Evolutionary conservation across 1,140 invertebrate genomes (phyloP).

Genomic region (Tribolium madens): DNA sequence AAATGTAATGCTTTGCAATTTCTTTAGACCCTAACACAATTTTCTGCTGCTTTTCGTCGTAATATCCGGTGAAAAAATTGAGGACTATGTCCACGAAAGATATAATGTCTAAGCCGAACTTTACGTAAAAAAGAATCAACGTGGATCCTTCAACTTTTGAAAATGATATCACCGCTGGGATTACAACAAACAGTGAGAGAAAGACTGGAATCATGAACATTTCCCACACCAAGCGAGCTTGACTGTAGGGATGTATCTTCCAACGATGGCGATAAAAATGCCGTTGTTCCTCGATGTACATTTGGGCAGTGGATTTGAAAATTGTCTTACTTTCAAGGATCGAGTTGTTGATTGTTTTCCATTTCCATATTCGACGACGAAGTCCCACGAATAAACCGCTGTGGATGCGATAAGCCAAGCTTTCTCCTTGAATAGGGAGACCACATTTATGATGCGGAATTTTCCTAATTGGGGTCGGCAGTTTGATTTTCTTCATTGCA

Average conservation of each 20-base stretch:
- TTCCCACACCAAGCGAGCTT: background rate
- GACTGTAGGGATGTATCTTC: background rate
- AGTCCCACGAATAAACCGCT: background rate
- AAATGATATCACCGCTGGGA: background rate
- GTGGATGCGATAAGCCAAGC: background rate
- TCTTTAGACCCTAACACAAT: background rate
- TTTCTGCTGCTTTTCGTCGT: constrained; percentile 20
- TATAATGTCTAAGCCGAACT: background rate
- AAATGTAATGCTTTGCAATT: background rate
- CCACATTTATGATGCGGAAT: background rate
- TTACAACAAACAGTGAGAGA: background rate
- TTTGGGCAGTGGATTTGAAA: background rate
- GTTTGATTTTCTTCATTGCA: too few relatives aligned
- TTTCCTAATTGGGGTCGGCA: too few relatives aligned
- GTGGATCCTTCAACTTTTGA: too few relatives aligned
- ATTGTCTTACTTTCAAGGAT: background rate
- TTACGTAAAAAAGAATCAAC: background rate
- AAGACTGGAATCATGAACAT: constrained; percentile 9
- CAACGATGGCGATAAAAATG: background rate
- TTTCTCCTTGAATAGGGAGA: background rate
- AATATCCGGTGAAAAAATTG: constrained; percentile 49
- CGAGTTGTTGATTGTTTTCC: background rate
- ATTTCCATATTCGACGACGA: background rate
- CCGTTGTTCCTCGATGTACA: background rate
- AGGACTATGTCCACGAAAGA: constrained; percentile 26